Evolutionary conservation across 2,113 vertebrate genomes (phyloP), one percentile per base, ranked within the genome.

Genomic region (Corythoichthys intestinalis): DNA sequence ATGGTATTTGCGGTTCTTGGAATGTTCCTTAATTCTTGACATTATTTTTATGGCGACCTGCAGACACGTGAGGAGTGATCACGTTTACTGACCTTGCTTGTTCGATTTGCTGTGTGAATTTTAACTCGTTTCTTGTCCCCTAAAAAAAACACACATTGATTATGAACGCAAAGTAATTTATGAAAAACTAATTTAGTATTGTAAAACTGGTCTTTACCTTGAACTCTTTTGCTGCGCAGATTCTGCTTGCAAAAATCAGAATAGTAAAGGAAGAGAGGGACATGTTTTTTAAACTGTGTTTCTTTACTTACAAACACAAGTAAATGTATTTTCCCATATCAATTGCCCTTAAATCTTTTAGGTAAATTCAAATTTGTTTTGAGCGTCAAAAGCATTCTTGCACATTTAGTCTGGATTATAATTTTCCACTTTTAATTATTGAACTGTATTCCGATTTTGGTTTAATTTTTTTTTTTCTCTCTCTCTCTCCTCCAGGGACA

Each of bases 81-180:
- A 7, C 47, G 35, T 39, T 35, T 4, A 78, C 91, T 82, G 83
- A 95, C 94, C 89, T 86, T 91, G 28, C 61, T 64, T 1, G 65
- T 74, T 67, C 57, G 83, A 9, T 77, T 86, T 76, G 78, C 83
- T 69, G 71, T 67, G 73, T 85, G 85, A 17, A 89, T 90, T 84
- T 90, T 87, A 79, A 85, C 89, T 78, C 92, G 89, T 69, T 88
- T 92, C 74, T 90, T 90, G n/a, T 84, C 91, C 64, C 89, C 87
- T 91, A 78, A 39, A 35, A 72, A 73, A 65, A 60, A 72, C 64
- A 63, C 64, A 0, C 41, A 44, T 44, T 44, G 2, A 14, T 13
- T 58, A 15, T 58, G 13, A 37, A 6, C 4, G 14, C 56, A 46
- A 39, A 35, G 62, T 13, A 46, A 13, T 64, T 34, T 11, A 47